Evolutionary conservation across 1,140 invertebrate species (phyloP).

Genomic region (Nebria ingens): DNA sequence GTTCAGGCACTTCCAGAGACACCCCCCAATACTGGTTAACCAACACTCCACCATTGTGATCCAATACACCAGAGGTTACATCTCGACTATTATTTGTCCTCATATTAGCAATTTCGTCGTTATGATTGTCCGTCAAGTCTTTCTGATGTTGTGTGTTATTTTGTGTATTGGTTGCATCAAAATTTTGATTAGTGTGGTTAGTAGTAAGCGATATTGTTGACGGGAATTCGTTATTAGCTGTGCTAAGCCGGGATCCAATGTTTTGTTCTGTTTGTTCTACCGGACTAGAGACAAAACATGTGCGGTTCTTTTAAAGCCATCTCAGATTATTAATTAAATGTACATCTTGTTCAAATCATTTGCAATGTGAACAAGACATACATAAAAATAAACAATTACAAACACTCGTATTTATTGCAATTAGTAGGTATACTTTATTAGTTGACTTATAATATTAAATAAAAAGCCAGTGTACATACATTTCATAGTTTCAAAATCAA

Average conservation of each 20-base stretch:
- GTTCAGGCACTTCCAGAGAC: slow-evolving; percentile 75
- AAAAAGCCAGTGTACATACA: slow-evolving; percentile 34
- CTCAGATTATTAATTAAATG: too few relatives aligned
- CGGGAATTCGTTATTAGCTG: background rate
- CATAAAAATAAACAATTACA: too few relatives aligned
- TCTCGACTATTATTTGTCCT: slow-evolving; percentile 26
- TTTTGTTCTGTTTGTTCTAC: background rate
- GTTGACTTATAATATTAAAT: too few relatives aligned
- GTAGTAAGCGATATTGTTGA: slow-evolving; percentile 3
- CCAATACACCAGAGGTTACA: slow-evolving; percentile 58
- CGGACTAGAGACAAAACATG: background rate
- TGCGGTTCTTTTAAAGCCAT: too few relatives aligned
- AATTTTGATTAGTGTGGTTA: background rate
- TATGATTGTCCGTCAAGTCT: slow-evolving; percentile 4
- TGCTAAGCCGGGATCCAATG: background rate
- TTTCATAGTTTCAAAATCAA: slow-evolving; percentile 15
- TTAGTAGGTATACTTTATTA: too few relatives aligned
- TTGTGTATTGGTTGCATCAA: background rate
- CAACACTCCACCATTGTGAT: slow-evolving; percentile 68
- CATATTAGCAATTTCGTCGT: slow-evolving; percentile 13
- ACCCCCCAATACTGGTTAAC: slow-evolving; percentile 83
- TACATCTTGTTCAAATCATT: too few relatives aligned
- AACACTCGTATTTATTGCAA: too few relatives aligned
- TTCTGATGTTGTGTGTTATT: background rate
- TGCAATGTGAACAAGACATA: too few relatives aligned